A percentile compares a stretch with the other conserved stretches of the same genome.
Evolutionary conservation across 2,888 invertebrate species (phyloP).

Genomic region (Drosophila acutilabella): DNA sequence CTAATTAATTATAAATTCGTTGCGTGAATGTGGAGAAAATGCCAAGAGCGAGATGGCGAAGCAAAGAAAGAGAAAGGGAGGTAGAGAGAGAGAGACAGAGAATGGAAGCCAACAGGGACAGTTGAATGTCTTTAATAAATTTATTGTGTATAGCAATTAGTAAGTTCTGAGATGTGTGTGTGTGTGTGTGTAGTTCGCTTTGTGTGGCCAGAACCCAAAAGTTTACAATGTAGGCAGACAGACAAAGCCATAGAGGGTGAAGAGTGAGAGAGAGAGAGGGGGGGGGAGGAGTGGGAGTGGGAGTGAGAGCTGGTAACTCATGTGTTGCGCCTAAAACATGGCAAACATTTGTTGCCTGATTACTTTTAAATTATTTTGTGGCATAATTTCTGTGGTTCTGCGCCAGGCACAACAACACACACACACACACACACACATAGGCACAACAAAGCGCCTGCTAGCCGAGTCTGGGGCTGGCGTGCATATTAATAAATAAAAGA

Average conservation of each 20-base stretch:
- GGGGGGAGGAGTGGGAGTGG: background rate
- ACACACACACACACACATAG: slow-evolving; percentile 9
- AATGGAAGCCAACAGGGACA: slow-evolving; percentile 1
- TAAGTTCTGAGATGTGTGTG: slow-evolving; percentile 34
- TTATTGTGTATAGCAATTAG: slow-evolving; percentile 76
- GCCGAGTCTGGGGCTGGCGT: slow-evolving; percentile 50
- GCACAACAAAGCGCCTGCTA: slow-evolving; percentile 32
- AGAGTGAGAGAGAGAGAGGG: background rate
- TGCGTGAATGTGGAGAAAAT: slow-evolving; percentile 11
- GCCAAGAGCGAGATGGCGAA: background rate
- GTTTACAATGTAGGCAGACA: slow-evolving; percentile 38
- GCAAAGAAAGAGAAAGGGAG: background rate
- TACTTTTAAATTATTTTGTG: slow-evolving; percentile 84
- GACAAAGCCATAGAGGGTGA: background rate
- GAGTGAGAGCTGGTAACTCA: slow-evolving; percentile 39
- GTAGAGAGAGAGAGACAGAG: background rate
- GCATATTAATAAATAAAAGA: slow-evolving; percentile 81
- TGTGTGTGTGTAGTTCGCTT: slow-evolving; percentile 2
- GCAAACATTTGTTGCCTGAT: slow-evolving; percentile 82
- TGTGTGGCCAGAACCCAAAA: slow-evolving; percentile 51
- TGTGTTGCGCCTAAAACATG: slow-evolving; percentile 70
- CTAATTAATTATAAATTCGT: slow-evolving; percentile 69
- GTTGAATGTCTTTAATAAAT: slow-evolving; percentile 73
- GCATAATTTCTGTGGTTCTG: slow-evolving; percentile 81
- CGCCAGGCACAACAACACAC: slow-evolving; percentile 32